Percentiles rank a stretch among this genome's conserved stretches.
These are phyloP conservation scores for Notolepis coatsorum DNA, from an alignment of 2,797 vertebrate species.

Conservation along the genomic window DNA sequence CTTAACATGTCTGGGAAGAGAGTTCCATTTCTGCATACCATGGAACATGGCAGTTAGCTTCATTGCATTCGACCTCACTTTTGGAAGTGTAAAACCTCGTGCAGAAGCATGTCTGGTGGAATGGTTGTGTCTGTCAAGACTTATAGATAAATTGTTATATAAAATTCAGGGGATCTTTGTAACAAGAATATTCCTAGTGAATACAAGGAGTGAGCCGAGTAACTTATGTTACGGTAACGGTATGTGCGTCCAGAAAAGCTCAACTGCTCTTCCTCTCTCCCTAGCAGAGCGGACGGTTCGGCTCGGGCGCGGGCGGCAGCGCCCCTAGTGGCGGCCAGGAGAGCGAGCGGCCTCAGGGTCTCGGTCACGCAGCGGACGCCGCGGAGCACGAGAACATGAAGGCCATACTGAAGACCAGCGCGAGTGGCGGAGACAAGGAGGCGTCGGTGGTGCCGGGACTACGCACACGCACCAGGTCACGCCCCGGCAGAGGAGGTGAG, in stretches of 20 bases:
- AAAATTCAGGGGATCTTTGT: too few species aligned
- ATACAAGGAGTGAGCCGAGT: too few species aligned
- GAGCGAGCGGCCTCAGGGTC: constrained; percentile 82
- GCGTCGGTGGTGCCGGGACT: constrained; percentile 70
- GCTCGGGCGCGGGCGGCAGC: constrained; percentile 57
- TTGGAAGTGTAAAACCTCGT: too few species aligned
- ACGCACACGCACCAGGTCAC: constrained; percentile 84
- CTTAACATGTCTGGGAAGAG: too few species aligned
- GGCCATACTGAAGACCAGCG: constrained; percentile 89
- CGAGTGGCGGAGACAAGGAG: constrained; percentile 67
- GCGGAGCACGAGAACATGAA: constrained; percentile 95
- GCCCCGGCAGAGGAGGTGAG: constrained; percentile 86
- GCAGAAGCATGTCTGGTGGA: too few species aligned
- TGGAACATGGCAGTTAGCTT: too few species aligned
- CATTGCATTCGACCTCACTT: too few species aligned
- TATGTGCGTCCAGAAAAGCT: too few species aligned
- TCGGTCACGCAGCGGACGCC: constrained; percentile 87
- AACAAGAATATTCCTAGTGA: too few species aligned
- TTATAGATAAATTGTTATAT: neutral
- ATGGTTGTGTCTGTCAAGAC: too few species aligned
- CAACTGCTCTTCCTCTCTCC: neutral
- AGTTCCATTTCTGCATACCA: too few species aligned
- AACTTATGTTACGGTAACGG: too few species aligned
- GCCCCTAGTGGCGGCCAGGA: constrained; percentile 72
- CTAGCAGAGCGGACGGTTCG: constrained; percentile 35